Percentiles rank a stretch among this genome's conserved stretches.
Evolutionary conservation across 2,888 invertebrate genomes (phyloP).

Genomic region (Lepidonotus clava): DNA sequence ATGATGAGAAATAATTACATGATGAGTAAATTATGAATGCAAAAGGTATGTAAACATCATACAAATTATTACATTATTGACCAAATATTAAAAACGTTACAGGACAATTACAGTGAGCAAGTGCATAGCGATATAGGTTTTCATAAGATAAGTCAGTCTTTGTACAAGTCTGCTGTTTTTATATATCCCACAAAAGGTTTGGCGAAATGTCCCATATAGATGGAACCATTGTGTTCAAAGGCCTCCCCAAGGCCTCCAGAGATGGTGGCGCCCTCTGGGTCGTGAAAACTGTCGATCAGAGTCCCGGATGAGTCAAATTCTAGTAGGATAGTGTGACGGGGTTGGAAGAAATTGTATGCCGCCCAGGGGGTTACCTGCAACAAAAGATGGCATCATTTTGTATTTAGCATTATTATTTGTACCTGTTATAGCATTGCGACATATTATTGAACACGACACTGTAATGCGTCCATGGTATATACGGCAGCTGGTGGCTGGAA

Average conservation of each 20-base stretch:
- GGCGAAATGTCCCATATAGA: conserved; percentile 70
- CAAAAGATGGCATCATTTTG: background rate
- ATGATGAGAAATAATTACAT: background rate
- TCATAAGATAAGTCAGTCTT: no score
- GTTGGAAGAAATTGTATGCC: conserved; percentile 69
- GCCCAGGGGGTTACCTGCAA: conserved; percentile 67
- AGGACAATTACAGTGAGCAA: no score
- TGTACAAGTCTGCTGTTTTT: background rate
- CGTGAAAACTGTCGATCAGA: conserved; percentile 69
- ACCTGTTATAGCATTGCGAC: background rate
- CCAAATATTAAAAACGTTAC: no score
- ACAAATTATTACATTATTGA: no score
- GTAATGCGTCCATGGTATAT: no score
- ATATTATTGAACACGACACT: background rate
- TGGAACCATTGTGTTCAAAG: conserved; percentile 65
- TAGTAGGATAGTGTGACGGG: conserved; percentile 68
- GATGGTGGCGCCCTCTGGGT: conserved; percentile 67
- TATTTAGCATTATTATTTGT: background rate
- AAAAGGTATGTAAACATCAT: background rate
- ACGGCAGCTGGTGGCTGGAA: no score
- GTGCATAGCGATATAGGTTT: no score
- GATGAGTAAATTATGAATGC: background rate
- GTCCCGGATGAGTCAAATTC: conserved; percentile 66
- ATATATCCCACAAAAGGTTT: conserved; percentile 61
- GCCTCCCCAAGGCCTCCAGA: conserved; percentile 67